These are phyloP conservation scores for Epizoanthus scotinus DNA, from an alignment of 92 coral and sea anemone genomes.

Conservation along the genomic window DNA sequence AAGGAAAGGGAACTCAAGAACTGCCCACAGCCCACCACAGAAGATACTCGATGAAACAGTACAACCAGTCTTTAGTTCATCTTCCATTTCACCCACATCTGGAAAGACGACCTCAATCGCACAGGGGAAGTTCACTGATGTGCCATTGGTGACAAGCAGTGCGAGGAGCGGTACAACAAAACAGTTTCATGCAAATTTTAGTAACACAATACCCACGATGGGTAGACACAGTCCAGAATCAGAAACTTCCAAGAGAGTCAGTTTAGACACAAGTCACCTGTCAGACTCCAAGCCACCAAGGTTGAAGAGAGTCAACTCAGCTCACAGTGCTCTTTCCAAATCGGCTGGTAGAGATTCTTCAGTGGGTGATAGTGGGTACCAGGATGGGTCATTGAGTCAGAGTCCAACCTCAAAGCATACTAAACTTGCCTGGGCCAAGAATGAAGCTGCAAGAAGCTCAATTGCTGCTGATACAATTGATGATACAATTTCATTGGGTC, in stretches of 20 bases:
- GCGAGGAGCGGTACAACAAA: conserved; percentile 3
- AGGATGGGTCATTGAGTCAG: conserved; percentile 46
- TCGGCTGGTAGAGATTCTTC: conserved; percentile 31
- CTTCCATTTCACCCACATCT: conserved; percentile 32
- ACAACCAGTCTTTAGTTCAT: conserved; percentile 47
- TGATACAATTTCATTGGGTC: conserved; percentile 51
- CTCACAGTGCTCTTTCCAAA: conserved; percentile 50
- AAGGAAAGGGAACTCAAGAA: conserved; percentile 26
- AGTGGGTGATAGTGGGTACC: conserved; percentile 48
- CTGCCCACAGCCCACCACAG: conserved; percentile 38
- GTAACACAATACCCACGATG: not conserved
- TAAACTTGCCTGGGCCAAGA: conserved; percentile 70
- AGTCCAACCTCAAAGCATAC: conserved; percentile 60
- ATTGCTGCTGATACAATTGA: conserved; percentile 41
- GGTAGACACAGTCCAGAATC: conserved; percentile 52
- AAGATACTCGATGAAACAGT: conserved; percentile 54
- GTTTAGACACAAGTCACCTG: conserved; percentile 54
- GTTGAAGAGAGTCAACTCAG: conserved; percentile 71
- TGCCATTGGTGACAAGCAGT: conserved; percentile 7
- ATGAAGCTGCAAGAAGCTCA: conserved; percentile 7
- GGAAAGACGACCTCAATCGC: conserved; percentile 24
- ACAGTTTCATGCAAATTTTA: conserved; percentile 15
- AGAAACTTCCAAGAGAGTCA: conserved; percentile 57
- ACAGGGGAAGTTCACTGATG: conserved; percentile 10
- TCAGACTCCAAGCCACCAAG: conserved; percentile 69